Evolutionary conservation across 2,888 invertebrate species (phyloP), one percentile per base, ranked within the genome.

Genomic region (Aphidoletes aphidimyza): DNA sequence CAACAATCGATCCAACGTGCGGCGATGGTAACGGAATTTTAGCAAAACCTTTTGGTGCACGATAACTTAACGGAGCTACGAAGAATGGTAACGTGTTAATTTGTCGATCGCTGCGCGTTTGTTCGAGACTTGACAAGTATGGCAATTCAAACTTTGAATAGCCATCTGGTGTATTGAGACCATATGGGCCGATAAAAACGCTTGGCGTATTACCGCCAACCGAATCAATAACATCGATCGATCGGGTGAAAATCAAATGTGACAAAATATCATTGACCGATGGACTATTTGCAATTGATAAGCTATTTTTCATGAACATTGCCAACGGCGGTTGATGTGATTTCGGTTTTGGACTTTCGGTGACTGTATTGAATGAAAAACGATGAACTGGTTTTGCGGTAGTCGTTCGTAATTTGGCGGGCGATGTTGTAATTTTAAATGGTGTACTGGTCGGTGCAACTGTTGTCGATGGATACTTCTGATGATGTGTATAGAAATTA

Each of bases 1-100:
- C 92, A 0, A 96, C 95, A 3, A 96, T 95, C 0, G 96, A 96
- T 0, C 96, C 96, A 0, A 96, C 95, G 87, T 96, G 96, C 0
- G 96, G 96, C 19, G 95, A 94, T 0, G 96, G 96, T 88, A 96
- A 93, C 0, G 95, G 94, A 86, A 96, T 96, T 90, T 96, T 96
- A 0, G 95, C 94, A 88, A 95, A 96, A 2, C 96, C 96, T 83
- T 92, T 91, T 0, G 96, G 96, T n/a, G 96, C 94, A 86, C 94
- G 94, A 87, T 96, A 96, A 87, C 95, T 96, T 36, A 96, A 89
- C 0, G 96, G 96, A 0, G 96, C 96, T 9, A 96, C 96, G 87
- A 96, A 96, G 89, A 96, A 96, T 0, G 96, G 95, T 0, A 95
- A 89, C 86, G 94, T 94, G 84, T 93, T 93, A 0, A 95, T 91